Base-by-base conservation (phyloP, 1,140 invertebrate species). In the Bactericera cockerelli region DNA sequence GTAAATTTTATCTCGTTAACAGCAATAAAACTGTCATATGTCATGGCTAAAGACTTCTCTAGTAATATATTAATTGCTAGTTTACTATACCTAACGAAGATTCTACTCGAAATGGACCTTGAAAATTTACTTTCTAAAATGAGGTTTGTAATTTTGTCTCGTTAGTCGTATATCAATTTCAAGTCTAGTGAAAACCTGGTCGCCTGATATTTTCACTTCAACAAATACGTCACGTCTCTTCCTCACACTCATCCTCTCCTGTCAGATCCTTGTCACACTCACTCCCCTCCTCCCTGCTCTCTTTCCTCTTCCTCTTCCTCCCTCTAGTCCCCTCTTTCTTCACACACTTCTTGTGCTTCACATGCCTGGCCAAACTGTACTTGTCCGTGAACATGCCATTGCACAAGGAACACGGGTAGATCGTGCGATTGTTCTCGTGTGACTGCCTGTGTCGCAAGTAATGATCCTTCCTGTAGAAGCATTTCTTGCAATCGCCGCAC, bases 261-360 rank as follows among this genome's bases (percentile, higher is more conserved):
- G 4, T 49, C 19, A 10, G 8, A 11, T 16, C 10, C 16, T 36
- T 36, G 10, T 36, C 16, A 11, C 16, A 11, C 33, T 36, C 16
- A 11, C 33, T 36, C 16, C 33, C 33, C n/a, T n/a, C n/a, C n/a
- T n/a, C 10, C 33, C 33, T n/a, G n/a, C n/a, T n/a, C 19, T 49
- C 42, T 31, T 31, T 31, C 13, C 4, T 13, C 42, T 49, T 49
- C 22, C 22, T 49, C n/a, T n/a, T 49, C 22, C 42, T 49, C 22
- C 42, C 42, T 6, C 28, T 13, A 31, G 4, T 13, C 8, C 42
- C 42, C 19, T 49, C 42, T 13, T 31, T 31, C 28, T 13, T 13
- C 28, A 31, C 28, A 49, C 42, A 49, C 42, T 49, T 49, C n/a
- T 49, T 49, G 19, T 49, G 19, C 22, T 49, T 49, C 42, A 49